Base-by-base conservation (phyloP, 1,140 invertebrate genomes). In the Phymorhynchus buccinoides region DNA sequence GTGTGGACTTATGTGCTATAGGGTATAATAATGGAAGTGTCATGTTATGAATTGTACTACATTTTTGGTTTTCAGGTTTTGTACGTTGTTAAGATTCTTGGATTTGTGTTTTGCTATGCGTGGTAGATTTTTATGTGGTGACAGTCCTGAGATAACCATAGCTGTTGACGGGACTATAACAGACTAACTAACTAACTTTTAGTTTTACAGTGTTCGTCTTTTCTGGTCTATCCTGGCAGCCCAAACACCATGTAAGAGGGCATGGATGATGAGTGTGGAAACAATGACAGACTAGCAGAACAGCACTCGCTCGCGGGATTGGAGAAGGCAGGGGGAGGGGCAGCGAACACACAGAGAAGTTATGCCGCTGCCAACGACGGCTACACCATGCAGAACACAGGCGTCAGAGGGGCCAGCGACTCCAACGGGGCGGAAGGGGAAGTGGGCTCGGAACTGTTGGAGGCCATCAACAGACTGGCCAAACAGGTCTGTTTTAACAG, bases 261-360 rank as follows among this genome's bases (percentile, higher is more conserved):
- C 42, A 86, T 86, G 86, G 86, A 86, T 78, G 85, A 81, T 79
- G 83, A 81, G 79, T 42, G 84, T 14, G 30, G 42, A 42, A 84
- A 32, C 18, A 48, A 84, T 84, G 83, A 75, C 41, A 66, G 14
- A 35, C 73, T 75, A 41, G n/a, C n/a, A n/a, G 35, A 41, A 6
- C 73, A 27, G 32, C 9, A 41, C 37, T 75, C 73, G 14, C 14
- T 16, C 35, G 27, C 1, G 73, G 9, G 32, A 18, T 16, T 22
- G 73, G 52, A 48, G 77, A 84, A 56, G 52, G 52, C 48, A 73
- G 71, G 22, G 27, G 44, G 12, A 37, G 39, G 37, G 42, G n/a
- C 16, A 75, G n/a, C 18, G 32, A n/a, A 68, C 22, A 37, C n/a
- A 27, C 39, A 0, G 39, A 41, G 62, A 30, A 22, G 39, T 35